Conservation (phyloP, 2,888 invertebrate species). For the Lissonota sp. region DNA sequence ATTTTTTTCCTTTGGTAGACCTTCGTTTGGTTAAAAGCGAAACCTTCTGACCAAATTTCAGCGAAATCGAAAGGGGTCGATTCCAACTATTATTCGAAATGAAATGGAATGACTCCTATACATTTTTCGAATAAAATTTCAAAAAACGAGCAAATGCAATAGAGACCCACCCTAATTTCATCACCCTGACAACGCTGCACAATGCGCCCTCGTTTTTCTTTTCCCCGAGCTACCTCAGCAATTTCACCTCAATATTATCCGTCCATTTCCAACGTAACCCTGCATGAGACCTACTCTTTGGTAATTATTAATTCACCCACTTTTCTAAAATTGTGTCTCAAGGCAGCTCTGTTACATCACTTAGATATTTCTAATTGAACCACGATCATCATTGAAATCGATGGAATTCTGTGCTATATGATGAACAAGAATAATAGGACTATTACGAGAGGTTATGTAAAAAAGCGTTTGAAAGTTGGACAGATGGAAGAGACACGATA, state of each 20-base stretch:
- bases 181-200: conserved; percentile 15
- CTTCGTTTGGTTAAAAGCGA: too few species aligned
- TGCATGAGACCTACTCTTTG: too few species aligned
- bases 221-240: conserved; percentile 10
- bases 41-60: too few species aligned
- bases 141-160: neutral
- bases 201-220: conserved; percentile 13
- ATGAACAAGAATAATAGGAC: neutral
- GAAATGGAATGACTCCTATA: too few species aligned
- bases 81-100: too few species aligned
- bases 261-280: neutral
- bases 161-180: conserved; percentile 19
- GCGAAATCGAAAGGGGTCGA: too few species aligned
- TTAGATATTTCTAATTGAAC: neutral
- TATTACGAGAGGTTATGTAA: neutral
- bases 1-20: too few species aligned
- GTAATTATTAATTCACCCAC: too few species aligned
- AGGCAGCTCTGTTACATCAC: neutral
- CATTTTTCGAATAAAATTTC: conserved; percentile 1
- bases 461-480: neutral
- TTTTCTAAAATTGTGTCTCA: neutral
- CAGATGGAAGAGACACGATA: conserved; percentile 2
- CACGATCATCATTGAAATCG: neutral
- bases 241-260: neutral
- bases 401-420: neutral